Evolutionary conservation across 2,797 vertebrate genomes (phyloP).

Genomic region (Leontopithecus rosalia): DNA sequence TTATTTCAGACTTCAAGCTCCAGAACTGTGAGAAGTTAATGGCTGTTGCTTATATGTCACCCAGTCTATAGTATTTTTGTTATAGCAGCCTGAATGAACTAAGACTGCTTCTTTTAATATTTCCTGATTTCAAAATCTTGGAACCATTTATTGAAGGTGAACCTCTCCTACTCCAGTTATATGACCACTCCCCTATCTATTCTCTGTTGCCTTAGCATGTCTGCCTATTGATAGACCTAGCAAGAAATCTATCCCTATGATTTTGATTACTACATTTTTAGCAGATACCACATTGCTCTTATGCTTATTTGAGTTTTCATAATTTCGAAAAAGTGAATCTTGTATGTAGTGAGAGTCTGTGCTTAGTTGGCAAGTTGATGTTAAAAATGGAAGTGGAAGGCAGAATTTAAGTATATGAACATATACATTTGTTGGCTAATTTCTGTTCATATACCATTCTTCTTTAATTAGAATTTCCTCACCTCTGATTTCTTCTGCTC

Average conservation of each 20-base stretch:
- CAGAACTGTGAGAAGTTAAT: background rate
- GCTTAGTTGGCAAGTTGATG: background rate
- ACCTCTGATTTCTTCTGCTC: background rate
- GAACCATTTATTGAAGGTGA: background rate
- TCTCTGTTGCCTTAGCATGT: background rate
- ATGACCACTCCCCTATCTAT: rapidly evolving
- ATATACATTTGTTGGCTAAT: background rate
- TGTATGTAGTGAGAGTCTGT: background rate
- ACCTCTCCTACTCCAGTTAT: background rate
- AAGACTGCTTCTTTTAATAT: background rate
- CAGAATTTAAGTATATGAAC: background rate
- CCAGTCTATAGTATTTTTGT: background rate
- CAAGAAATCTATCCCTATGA: background rate
- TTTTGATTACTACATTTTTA: background rate
- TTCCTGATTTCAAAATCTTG: background rate
- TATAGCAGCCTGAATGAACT: background rate
- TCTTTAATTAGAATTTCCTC: background rate
- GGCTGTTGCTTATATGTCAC: background rate
- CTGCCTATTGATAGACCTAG: background rate
- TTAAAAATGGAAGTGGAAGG: background rate
- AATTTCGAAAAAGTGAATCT: background rate
- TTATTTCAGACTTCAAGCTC: background rate
- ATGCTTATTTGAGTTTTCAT: background rate
- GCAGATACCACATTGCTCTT: background rate
- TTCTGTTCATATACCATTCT: background rate